phyloP scores from a whole-genome alignment of 2,888 invertebrate species.

The Hypselothyrea guttata region DNA sequence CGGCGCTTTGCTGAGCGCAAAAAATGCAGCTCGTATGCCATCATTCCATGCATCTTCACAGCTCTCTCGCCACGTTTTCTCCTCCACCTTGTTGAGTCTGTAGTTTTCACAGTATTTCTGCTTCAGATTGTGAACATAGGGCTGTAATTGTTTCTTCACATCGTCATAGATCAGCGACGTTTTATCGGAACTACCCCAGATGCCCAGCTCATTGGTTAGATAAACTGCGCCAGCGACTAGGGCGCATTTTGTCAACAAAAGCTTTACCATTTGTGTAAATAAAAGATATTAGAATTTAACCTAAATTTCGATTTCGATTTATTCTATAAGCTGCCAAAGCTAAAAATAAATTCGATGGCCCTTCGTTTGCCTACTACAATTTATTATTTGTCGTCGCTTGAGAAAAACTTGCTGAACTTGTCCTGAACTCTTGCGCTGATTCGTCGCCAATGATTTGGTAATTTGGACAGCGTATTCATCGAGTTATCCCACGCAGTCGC shows the following conservation, averaged over 20 bases:
- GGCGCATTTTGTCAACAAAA: constrained; percentile 32
- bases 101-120: constrained; percentile 15
- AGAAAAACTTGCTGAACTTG: constrained; percentile 20
- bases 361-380: too few species aligned
- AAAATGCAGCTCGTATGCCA: constrained; percentile 23
- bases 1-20: constrained; percentile 17
- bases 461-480: constrained; percentile 13
- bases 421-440: constrained; percentile 2
- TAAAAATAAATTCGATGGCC: too few species aligned
- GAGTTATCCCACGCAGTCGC: constrained; percentile 33
- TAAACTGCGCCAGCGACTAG: constrained; percentile 45
- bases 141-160: constrained; percentile 26
- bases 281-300: background rate
- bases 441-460: constrained; percentile 39
- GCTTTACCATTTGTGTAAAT: constrained; percentile 19
- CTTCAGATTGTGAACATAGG: constrained; percentile 16
- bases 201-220: constrained; percentile 32
- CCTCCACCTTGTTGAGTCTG: background rate
- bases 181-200: constrained; percentile 42
- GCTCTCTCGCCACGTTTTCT: constrained; percentile 40
- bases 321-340: too few species aligned
- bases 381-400: background rate
- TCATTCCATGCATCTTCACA: constrained; percentile 43
- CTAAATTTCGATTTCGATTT: background rate
- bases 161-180: constrained; percentile 33